Percentiles rank a stretch among this genome's conserved stretches.
Evolutionary conservation across 1,140 invertebrate species (phyloP).

Genomic region (Calephelis virginiensis): DNA sequence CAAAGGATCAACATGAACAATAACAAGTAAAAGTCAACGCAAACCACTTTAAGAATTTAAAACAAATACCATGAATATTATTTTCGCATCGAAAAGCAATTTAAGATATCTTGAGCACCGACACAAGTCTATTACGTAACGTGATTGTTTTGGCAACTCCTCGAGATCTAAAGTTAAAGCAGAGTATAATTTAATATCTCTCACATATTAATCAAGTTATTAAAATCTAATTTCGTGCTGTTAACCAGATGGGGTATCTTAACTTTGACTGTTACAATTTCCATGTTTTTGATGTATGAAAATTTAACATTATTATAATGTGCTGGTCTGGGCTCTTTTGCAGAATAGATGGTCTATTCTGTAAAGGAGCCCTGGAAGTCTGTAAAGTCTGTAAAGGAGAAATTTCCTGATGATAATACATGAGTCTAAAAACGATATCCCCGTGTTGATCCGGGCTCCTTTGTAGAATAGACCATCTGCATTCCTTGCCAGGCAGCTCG

Average conservation of each 20-base stretch:
- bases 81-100: neutral
- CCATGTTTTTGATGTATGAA: neutral
- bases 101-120: neutral
- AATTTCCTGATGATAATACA: too few relatives aligned
- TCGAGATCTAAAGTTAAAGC: neutral
- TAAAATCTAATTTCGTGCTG: neutral
- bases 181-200: conserved; percentile 5
- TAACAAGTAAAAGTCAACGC: too few relatives aligned
- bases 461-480: too few relatives aligned
- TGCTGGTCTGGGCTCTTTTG: too few relatives aligned
- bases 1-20: too few relatives aligned
- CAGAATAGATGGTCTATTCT: too few relatives aligned
- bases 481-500: too few relatives aligned
- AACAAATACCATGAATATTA: neutral
- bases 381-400: too few relatives aligned
- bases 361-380: too few relatives aligned
- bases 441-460: too few relatives aligned
- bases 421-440: too few relatives aligned
- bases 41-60: too few relatives aligned
- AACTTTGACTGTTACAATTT: neutral
- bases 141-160: neutral
- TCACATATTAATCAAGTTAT: conserved; percentile 3
- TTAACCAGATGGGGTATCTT: conserved; percentile 1
- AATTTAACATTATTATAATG: neutral
- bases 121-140: neutral